A percentile compares a stretch with the other conserved stretches of the same genome.
These are phyloP conservation scores for Solea solea DNA, from an alignment of 2,113 vertebrate genomes.

Conservation along the genomic window DNA sequence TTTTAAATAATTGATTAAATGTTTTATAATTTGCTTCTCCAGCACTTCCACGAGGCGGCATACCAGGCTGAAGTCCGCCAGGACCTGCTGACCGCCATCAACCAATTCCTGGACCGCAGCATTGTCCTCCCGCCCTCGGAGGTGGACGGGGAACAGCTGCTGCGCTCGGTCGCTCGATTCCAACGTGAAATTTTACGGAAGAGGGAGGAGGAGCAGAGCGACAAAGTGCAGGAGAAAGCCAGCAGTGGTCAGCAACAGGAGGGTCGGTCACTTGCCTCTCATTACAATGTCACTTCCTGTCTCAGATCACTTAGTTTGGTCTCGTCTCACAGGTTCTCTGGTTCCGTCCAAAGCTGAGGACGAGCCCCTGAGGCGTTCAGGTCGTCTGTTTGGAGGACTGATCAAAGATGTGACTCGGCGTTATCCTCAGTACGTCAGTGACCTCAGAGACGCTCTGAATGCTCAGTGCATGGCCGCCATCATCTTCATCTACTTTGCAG, in stretches of 20 bases:
- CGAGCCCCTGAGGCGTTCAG: slow-evolving; percentile 86
- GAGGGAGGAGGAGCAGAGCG: slow-evolving; percentile 87
- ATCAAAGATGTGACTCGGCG: slow-evolving; percentile 86
- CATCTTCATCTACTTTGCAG: slow-evolving; percentile 97
- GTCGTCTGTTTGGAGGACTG: slow-evolving; percentile 89
- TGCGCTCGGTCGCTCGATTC: slow-evolving; percentile 88
- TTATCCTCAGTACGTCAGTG: slow-evolving; percentile 91
- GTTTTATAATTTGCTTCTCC: background rate
- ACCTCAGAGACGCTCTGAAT: slow-evolving; percentile 88
- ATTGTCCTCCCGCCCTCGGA: slow-evolving; percentile 90
- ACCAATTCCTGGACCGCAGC: slow-evolving; percentile 92
- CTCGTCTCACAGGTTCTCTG: slow-evolving; percentile 70
- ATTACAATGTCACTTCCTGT: background rate
- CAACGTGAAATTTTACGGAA: slow-evolving; percentile 90
- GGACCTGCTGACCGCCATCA: slow-evolving; percentile 90
- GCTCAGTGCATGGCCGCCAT: slow-evolving; percentile 91
- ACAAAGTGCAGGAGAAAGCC: slow-evolving; percentile 78
- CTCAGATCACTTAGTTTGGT: background rate
- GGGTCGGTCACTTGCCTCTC: slow-evolving; percentile 15
- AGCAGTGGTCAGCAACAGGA: slow-evolving; percentile 61
- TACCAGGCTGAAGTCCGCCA: slow-evolving; percentile 90
- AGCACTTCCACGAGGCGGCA: slow-evolving; percentile 91
- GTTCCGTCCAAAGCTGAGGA: slow-evolving; percentile 80
- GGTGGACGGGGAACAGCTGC: slow-evolving; percentile 87
- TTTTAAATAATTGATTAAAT: background rate